Evolutionary conservation across 2,797 vertebrate genomes (phyloP).

Genomic region (Poeciliopsis turneri): DNA sequence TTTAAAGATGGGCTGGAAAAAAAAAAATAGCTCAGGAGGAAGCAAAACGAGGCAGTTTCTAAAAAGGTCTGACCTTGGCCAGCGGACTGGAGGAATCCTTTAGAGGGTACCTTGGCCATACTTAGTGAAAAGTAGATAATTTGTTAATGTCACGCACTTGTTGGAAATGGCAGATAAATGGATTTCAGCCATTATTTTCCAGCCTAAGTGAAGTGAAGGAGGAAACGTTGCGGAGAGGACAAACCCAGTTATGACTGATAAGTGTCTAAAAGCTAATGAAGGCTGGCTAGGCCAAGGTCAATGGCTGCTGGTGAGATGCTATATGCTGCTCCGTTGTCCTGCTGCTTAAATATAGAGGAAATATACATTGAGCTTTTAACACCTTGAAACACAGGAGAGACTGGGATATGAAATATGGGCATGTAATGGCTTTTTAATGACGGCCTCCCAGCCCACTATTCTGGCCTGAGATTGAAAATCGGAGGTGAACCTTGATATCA

Average conservation of each 20-base stretch:
- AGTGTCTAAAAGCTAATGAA: slow-evolving; percentile 91
- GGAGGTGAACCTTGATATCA: slow-evolving; percentile 89
- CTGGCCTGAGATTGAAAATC: slow-evolving; percentile 87
- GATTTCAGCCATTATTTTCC: slow-evolving; percentile 88
- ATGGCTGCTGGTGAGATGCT: slow-evolving; percentile 84
- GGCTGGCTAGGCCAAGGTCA: slow-evolving; percentile 88
- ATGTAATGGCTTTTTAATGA: slow-evolving; percentile 90
- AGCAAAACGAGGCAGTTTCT: slow-evolving; percentile 68
- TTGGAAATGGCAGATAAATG: slow-evolving; percentile 91
- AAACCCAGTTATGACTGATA: slow-evolving; percentile 89
- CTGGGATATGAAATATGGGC: slow-evolving; percentile 86
- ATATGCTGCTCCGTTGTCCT: slow-evolving; percentile 81
- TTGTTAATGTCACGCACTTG: slow-evolving; percentile 89
- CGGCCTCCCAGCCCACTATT: slow-evolving; percentile 82
- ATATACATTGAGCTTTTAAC: slow-evolving; percentile 90
- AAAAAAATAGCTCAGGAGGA: slow-evolving; percentile 69
- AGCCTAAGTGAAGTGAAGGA: slow-evolving; percentile 88
- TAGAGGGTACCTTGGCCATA: slow-evolving; percentile 85
- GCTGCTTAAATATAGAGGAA: slow-evolving; percentile 85
- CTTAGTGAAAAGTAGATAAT: slow-evolving; percentile 89
- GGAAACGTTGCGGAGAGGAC: slow-evolving; percentile 85
- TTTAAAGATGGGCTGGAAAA: slow-evolving; percentile 84
- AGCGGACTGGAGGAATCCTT: slow-evolving; percentile 80
- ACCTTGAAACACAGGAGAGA: slow-evolving; percentile 86
- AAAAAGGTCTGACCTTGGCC: slow-evolving; percentile 84